Evolutionary conservation across 2,113 vertebrate genomes (phyloP), one percentile per base, ranked within the genome.

Genomic region (Callipepla californica): DNA sequence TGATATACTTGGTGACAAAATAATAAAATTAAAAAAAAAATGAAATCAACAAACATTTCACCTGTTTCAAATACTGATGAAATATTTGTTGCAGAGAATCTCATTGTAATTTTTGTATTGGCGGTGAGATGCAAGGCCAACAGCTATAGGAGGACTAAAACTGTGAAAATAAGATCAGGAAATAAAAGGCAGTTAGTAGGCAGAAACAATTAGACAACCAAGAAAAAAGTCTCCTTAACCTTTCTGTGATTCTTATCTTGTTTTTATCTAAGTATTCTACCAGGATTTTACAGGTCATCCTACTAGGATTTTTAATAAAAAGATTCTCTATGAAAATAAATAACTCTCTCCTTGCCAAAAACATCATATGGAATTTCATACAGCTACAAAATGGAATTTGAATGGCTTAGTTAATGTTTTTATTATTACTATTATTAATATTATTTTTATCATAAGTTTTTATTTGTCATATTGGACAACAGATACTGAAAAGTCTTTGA

Each of bases 61-160:
- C 2, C 17, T 28, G 8, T 53, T 66, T 1, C 53, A 45, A 80
- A 45, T 58, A 28, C 0, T 40, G 4, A n/a, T 28, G 0, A 63
- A 51, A 73, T 7, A 0, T 25, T 79, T 80, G 1, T 1, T 65
- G 13, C 1, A 1, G 59, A 53, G 55, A 65, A 76, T 76, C 30
- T n/a, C 14, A 53, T 4, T 55, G 18, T 12, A 59, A 53, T 42
- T 38, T 59, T 14, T 1, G 28, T 76, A 36, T 28, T 48, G 10
- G 15, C 61, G 6, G 10, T 66, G 30, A 47, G 12, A 23, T 72
- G 19, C 50, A 77, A 81, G 59, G 13, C 47, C 73, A 25, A 53
- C 19, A 53, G 6, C 12, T 79, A 5, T 14, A 53, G 23, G 38
- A 77, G 11, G 9, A 59, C 66, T 22, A 58, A 78, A 59, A 47